phyloP scores from a whole-genome alignment of 2,797 vertebrate genomes.

The Epinephelus awoara region DNA sequence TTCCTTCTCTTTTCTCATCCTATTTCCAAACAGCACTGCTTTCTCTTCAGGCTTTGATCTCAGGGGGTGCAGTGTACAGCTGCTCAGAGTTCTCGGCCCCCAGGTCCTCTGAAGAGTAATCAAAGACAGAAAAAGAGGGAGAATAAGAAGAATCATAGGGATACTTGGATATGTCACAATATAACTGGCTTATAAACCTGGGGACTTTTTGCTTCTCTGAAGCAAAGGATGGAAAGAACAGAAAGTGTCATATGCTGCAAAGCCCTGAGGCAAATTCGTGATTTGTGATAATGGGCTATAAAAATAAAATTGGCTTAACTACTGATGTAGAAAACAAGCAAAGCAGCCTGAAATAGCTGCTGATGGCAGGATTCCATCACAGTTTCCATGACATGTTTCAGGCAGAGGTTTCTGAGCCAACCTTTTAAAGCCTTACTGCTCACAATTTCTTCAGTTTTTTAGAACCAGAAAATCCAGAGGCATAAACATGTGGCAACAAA shows the following conservation, averaged over 20 bases:
- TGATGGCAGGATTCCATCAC: background rate
- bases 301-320: background rate
- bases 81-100: conserved; percentile 93
- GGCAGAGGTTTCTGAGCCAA: background rate
- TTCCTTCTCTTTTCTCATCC: conserved; percentile 31
- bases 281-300: no score
- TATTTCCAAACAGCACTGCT: conserved; percentile 1
- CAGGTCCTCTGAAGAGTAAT: conserved; percentile 89
- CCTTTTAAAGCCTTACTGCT: background rate
- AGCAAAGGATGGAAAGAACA: no score
- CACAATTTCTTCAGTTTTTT: background rate
- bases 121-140: background rate
- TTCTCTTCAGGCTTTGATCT: conserved; percentile 93
- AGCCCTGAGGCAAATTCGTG: no score
- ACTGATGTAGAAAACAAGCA: background rate
- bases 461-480: background rate
- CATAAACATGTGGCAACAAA: background rate
- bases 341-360: background rate
- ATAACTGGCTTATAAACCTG: no score
- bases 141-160: background rate
- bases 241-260: no score
- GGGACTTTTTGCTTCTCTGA: no score
- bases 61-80: conserved; percentile 91
- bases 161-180: background rate
- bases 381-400: background rate